Conservation (phyloP, 2,113 vertebrate genomes). For the Chaenogobius annularis region DNA sequence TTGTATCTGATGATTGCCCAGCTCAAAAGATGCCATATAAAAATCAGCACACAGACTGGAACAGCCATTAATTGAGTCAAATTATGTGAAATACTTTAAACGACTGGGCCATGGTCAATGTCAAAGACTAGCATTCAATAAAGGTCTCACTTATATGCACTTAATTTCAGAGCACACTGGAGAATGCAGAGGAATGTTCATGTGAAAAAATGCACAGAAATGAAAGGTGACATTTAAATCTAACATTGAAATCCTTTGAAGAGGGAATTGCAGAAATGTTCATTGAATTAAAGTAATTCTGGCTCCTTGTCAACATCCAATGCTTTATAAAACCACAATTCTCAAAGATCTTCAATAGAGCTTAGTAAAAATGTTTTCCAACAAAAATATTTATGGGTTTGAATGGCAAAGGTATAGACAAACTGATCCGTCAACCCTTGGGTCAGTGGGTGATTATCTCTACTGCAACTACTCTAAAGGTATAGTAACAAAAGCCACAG, state of each 20-base stretch:
- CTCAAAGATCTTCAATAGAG: background rate
- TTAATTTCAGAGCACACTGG: background rate
- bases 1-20: background rate
- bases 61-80: constrained; percentile 15
- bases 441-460: too few relatives aligned
- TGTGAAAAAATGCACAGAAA: too few relatives aligned
- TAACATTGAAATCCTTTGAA: constrained; percentile 5
- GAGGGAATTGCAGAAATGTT: background rate
- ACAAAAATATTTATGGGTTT: background rate
- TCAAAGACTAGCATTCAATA: constrained; percentile 19
- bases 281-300: background rate
- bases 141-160: background rate
- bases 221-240: background rate
- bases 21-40: constrained; percentile 14
- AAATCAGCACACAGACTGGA: constrained; percentile 23
- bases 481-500: too few relatives aligned
- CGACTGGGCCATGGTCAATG: constrained; percentile 22
- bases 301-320: background rate
- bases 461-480: too few relatives aligned
- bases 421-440: too few relatives aligned
- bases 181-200: background rate
- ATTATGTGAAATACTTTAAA: constrained; percentile 34
- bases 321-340: background rate
- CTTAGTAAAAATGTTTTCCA: background rate
- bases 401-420: too few relatives aligned